These are phyloP conservation scores for Adelosebastes latens DNA, from an alignment of 2,797 vertebrate genomes.

Conservation along the genomic window DNA sequence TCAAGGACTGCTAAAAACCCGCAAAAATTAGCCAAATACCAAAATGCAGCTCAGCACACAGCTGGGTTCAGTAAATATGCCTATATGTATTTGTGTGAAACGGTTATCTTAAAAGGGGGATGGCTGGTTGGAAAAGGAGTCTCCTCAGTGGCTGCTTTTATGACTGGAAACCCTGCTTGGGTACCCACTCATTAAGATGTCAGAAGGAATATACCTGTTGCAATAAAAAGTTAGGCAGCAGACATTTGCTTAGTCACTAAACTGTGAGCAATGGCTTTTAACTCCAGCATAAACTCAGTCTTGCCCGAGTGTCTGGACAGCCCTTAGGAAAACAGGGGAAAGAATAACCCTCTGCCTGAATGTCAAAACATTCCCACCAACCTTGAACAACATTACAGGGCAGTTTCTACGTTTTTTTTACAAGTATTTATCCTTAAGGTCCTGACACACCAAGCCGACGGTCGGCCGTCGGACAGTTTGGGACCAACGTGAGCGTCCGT, in stretches of 20 bases:
- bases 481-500: no score
- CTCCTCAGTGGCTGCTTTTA: conserved; percentile 49
- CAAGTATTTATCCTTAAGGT: background rate
- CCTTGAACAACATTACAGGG: background rate
- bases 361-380: conserved; percentile 13
- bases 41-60: conserved; percentile 6
- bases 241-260: conserved; percentile 55
- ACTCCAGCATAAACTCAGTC: conserved; percentile 18
- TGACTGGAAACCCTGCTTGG: conserved; percentile 54
- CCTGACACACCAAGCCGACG: no score
- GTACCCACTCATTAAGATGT: conserved; percentile 58
- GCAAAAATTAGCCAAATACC: conserved; percentile 23
- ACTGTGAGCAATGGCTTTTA: conserved; percentile 32
- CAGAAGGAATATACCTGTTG: conserved; percentile 57
- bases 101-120: conserved; percentile 43
- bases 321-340: conserved; percentile 19
- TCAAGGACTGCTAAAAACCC: conserved; percentile 5
- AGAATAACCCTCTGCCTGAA: conserved; percentile 1
- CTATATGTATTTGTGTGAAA: conserved; percentile 40
- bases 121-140: conserved; percentile 38
- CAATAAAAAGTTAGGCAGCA: conserved; percentile 56
- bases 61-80: conserved; percentile 45
- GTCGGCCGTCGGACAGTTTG: no score
- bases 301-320: background rate
- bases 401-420: background rate